Base-by-base conservation (phyloP, 37 sponge, comb jelly and placozoan genomes). In the Aphrocallistes beatrix region DNA sequence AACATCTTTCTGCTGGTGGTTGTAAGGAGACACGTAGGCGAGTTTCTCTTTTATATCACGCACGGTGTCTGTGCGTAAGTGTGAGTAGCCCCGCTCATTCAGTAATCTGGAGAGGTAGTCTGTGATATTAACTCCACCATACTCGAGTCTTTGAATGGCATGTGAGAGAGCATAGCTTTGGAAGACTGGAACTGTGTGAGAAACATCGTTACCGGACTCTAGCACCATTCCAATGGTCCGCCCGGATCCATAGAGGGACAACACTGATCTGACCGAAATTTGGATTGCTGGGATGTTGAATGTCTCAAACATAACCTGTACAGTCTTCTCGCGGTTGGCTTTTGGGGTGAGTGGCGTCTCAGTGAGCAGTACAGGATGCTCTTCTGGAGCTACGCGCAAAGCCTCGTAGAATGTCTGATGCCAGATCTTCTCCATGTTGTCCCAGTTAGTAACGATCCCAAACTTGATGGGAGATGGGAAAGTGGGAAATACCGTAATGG, bases 301-400 rank as follows among this genome's bases (percentile, higher is more conserved):
- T 82, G 90, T 89, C 87, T 89, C 90, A 87, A 89, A 89, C 90
- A 89, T 89, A 87, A 89, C 86, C 87, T 89, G 89, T 81, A 87
- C 86, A 87, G 86, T 89, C 85, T 89, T 89, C 85, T 89, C 90
- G 50, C 90, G 51, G 90, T 89, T 89, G 83, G 90, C 90, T 83
- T 89, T 89, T 84, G 90, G 90, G 87, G 86, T 89, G 82, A 89
- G 87, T 81, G 90, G 90, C 86, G 90, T 87, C 83, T 89, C 90
- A 37, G 90, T 89, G 39, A 89, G 87, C 3, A 89, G 82, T 16
- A 83, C 90, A 50, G 90, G 90, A 60, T 89, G 90, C n/a, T n/a
- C n/a, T n/a, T n/a, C n/a, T n/a, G n/a, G n/a, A n/a, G n/a, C n/a
- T n/a, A n/a, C n/a, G n/a, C n/a, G n/a, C n/a, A n/a, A n/a, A n/a